Percentiles rank a stretch among this genome's conserved stretches.
Conservation (phyloP, 2,888 invertebrate species). For the Drosophila leonis region DNA sequence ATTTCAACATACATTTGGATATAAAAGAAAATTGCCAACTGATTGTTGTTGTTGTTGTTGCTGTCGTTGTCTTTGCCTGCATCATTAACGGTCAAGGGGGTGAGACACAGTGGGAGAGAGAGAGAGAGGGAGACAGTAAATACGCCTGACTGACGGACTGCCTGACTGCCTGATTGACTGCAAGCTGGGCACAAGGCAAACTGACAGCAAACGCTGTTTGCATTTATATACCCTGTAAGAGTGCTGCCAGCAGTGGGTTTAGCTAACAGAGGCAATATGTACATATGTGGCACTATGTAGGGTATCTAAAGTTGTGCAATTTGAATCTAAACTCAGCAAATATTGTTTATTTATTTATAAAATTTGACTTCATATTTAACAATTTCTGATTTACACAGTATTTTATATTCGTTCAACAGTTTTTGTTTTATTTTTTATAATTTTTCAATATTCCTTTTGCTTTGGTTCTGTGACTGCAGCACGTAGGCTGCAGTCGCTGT, state of each 20-base stretch:
- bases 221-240: conserved; percentile 33
- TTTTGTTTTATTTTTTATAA: too few relatives aligned
- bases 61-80: conserved; percentile 22
- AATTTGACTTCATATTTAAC: neutral
- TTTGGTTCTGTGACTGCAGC: conserved; percentile 24
- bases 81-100: conserved; percentile 53
- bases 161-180: conserved; percentile 37
- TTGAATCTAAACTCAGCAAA: neutral
- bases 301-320: neutral
- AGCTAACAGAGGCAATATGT: neutral
- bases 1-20: conserved; percentile 68
- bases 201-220: conserved; percentile 33
- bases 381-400: neutral
- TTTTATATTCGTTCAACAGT: neutral
- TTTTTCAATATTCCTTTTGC: conserved; percentile 17
- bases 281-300: neutral
- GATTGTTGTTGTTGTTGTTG: conserved; percentile 52
- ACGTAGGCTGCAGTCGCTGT: conserved; percentile 38
- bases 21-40: conserved; percentile 57
- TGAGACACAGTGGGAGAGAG: neutral
- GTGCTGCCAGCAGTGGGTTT: neutral
- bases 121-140: neutral
- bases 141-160: conserved; percentile 21
- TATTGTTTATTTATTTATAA: neutral
- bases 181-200: conserved; percentile 28